phyloP scores from a whole-genome alignment of 2,113 vertebrate species.

The Hypocryptadius cinnamomeus region DNA sequence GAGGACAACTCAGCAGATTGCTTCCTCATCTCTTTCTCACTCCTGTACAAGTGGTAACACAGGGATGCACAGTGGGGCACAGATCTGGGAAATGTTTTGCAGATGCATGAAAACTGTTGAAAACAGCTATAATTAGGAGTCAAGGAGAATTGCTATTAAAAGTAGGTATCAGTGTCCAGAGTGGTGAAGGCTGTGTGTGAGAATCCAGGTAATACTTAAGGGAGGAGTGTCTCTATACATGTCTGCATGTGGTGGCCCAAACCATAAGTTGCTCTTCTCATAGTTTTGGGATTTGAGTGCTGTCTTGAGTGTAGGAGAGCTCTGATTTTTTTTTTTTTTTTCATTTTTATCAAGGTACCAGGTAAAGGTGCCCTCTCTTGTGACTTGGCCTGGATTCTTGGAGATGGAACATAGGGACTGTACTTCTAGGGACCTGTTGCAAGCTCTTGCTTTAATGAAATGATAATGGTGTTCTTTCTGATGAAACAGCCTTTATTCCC shows the following conservation, averaged over 20 bases:
- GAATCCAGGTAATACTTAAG: not conserved
- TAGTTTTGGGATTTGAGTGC: not conserved
- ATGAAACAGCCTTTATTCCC: not conserved
- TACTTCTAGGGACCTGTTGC: not conserved
- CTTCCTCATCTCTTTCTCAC: not conserved
- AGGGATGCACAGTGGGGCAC: not conserved
- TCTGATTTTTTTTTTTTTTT: not conserved
- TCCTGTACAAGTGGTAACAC: not conserved
- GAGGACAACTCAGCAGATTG: not conserved
- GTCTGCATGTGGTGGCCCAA: rapidly evolving
- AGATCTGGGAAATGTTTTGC: not conserved
- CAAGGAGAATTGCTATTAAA: not conserved
- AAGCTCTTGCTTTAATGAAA: not conserved
- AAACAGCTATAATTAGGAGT: not conserved
- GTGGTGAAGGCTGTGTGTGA: not conserved
- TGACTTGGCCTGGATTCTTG: not conserved
- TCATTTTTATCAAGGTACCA: not conserved
- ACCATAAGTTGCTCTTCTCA: not conserved
- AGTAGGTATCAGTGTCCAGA: not conserved
- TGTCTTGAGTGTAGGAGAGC: not conserved
- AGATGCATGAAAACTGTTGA: not conserved
- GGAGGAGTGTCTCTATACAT: not conserved
- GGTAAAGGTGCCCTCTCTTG: not conserved
- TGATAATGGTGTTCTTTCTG: not conserved
- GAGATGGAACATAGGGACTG: not conserved